phyloP scores from a whole-genome alignment of 92 coral and sea anemone species.

The Nematostella vectensis region DNA sequence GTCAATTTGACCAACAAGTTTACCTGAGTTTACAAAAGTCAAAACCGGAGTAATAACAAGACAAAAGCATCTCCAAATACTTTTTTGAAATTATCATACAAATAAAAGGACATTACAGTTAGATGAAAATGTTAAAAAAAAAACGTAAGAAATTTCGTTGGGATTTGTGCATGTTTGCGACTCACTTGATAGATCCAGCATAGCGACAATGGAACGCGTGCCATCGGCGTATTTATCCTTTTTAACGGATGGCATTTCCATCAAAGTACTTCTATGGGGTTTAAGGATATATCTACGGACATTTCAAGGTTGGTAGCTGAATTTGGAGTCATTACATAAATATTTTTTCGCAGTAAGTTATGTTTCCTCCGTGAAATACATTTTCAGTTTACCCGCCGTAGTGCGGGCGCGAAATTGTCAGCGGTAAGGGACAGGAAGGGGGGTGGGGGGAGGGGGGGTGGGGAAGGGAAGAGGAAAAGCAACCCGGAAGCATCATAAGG shows the following conservation, averaged over 20 bases:
- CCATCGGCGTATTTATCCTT: slow-evolving; percentile 5
- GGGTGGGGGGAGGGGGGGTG: too few relatives aligned
- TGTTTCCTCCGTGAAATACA: too few relatives aligned
- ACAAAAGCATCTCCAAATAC: too few relatives aligned
- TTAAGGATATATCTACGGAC: background rate
- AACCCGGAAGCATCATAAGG: too few relatives aligned
- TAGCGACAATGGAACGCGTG: slow-evolving; percentile 17
- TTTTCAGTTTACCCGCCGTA: slow-evolving; percentile 36
- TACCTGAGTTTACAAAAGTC: too few relatives aligned
- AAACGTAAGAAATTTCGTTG: background rate
- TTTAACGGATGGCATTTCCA: slow-evolving; percentile 12
- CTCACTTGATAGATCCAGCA: slow-evolving; percentile 32
- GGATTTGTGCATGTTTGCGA: background rate
- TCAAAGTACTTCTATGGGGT: background rate
- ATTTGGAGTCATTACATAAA: background rate
- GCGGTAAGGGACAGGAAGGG: too few relatives aligned
- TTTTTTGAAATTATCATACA: too few relatives aligned
- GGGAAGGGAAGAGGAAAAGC: too few relatives aligned
- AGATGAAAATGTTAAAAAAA: background rate
- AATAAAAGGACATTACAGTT: background rate
- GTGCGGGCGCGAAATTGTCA: slow-evolving; percentile 19
- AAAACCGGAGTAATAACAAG: too few relatives aligned
- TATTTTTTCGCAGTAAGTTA: background rate
- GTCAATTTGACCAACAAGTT: too few relatives aligned
- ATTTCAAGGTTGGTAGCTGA: background rate